Conservation (phyloP, 2,888 invertebrate genomes). For the Acleris emargana region DNA sequence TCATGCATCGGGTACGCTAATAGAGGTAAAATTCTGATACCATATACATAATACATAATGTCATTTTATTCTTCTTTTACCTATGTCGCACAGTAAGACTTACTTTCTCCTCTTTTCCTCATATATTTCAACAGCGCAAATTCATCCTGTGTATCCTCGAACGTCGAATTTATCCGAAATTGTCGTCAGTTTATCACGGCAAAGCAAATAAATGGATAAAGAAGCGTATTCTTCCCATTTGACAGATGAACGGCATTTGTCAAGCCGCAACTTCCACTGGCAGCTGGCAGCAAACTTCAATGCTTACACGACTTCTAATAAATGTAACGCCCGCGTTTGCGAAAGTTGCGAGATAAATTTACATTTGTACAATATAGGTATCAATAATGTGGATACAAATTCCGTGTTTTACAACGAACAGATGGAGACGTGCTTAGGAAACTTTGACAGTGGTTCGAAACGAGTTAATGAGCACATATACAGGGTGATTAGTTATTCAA, state of each 20-base stretch:
- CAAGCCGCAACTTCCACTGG: conserved; percentile 54
- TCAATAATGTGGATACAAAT: not conserved
- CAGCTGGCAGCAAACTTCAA: conserved; percentile 66
- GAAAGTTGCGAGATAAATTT: conserved; percentile 35
- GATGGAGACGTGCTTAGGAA: too few species aligned
- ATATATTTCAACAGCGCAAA: not conserved
- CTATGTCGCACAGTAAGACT: too few species aligned
- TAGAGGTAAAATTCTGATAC: too few species aligned
- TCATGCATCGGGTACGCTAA: too few species aligned
- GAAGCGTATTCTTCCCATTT: conserved; percentile 56
- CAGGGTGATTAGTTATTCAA: too few species aligned
- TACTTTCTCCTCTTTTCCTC: too few species aligned
- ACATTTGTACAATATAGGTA: conserved; percentile 19
- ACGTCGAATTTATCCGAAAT: conserved; percentile 14
- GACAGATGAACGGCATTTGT: conserved; percentile 72
- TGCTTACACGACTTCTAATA: conserved; percentile 56
- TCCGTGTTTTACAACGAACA: too few species aligned
- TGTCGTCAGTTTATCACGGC: conserved; percentile 34
- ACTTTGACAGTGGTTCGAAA: too few species aligned
- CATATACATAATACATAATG: too few species aligned
- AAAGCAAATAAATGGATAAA: conserved; percentile 28
- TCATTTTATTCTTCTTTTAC: too few species aligned
- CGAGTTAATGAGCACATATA: too few species aligned
- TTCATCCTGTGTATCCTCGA: conserved; percentile 5
- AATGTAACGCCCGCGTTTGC: conserved; percentile 61